phyloP scores from a whole-genome alignment of 1,140 invertebrate species.

The Conopomorpha cramerella region DNA sequence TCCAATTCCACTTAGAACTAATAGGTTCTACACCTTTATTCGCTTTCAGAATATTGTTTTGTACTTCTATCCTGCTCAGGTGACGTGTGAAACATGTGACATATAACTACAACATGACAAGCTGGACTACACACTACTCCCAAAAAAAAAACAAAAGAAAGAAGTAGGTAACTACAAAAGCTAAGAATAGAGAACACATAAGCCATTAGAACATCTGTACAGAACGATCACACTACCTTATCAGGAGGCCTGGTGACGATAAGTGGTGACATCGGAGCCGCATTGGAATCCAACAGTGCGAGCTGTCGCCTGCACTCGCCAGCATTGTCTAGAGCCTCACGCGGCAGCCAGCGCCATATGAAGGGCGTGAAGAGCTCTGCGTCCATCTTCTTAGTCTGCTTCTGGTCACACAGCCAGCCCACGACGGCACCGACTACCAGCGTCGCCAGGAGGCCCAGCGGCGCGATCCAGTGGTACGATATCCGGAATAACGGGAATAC shows the following conservation, averaged over 20 bases:
- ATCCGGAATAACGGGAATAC: slow-evolving; percentile 73
- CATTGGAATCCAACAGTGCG: slow-evolving; percentile 6
- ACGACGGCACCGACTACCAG: slow-evolving; percentile 33
- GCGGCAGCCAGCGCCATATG: slow-evolving; percentile 35
- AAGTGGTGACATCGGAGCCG: slow-evolving; percentile 21
- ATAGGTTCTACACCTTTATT: too few species aligned
- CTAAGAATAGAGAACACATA: neutral
- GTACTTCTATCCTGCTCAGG: too few species aligned
- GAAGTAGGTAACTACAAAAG: neutral
- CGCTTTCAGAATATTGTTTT: too few species aligned
- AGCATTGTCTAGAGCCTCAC: slow-evolving; percentile 16
- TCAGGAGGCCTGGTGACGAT: slow-evolving; percentile 23
- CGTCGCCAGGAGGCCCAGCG: slow-evolving; percentile 50
- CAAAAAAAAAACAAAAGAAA: too few species aligned
- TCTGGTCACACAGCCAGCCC: slow-evolving; percentile 29
- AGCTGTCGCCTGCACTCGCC: slow-evolving; percentile 17
- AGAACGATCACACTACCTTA: too few species aligned
- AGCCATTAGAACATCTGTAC: too few species aligned
- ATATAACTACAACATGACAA: too few species aligned
- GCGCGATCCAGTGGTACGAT: slow-evolving; percentile 80
- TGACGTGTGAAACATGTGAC: too few species aligned
- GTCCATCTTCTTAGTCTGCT: slow-evolving; percentile 28
- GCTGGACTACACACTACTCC: too few species aligned
- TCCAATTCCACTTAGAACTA: too few species aligned
- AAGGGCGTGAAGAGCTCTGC: slow-evolving; percentile 43